phyloP scores from a whole-genome alignment of 2,797 vertebrate genomes.

The Etheostoma perlongum region DNA sequence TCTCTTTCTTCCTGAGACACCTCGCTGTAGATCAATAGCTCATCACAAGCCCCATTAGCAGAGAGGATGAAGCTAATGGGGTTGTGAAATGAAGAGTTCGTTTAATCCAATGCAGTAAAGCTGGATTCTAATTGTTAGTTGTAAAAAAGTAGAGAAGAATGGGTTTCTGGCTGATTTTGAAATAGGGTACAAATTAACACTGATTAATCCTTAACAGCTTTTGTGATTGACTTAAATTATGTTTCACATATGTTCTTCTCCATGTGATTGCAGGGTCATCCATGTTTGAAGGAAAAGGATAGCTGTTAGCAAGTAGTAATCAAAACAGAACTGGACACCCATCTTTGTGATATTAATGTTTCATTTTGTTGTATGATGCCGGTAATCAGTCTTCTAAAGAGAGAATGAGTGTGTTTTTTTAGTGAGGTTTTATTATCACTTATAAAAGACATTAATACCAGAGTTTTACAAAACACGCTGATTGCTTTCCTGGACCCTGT shows the following conservation, averaged over 20 bases:
- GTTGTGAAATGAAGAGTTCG: slow-evolving; percentile 63
- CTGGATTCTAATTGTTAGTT: slow-evolving; percentile 52
- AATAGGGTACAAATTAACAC: slow-evolving; percentile 46
- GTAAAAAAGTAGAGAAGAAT: slow-evolving; percentile 35
- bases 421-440: slow-evolving; percentile 53
- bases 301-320: not conserved
- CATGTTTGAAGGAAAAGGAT: not conserved
- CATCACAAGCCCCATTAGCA: slow-evolving; percentile 84
- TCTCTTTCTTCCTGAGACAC: slow-evolving; percentile 61
- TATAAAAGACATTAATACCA: slow-evolving; percentile 64
- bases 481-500: slow-evolving; percentile 67
- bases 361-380: slow-evolving; percentile 37
- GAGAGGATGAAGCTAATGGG: slow-evolving; percentile 79
- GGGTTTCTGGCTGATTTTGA: slow-evolving; percentile 42
- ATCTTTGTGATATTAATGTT: slow-evolving; percentile 37
- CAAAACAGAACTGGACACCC: not conserved
- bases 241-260: slow-evolving; percentile 15
- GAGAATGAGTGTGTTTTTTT: slow-evolving; percentile 15
- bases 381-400: slow-evolving; percentile 44
- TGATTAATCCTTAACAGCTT: slow-evolving; percentile 44
- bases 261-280: not conserved
- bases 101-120: slow-evolving; percentile 56
- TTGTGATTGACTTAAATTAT: slow-evolving; percentile 19
- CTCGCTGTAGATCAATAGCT: slow-evolving; percentile 82
- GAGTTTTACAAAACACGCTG: slow-evolving; percentile 58